Evolutionary conservation across 2,113 vertebrate genomes (phyloP).

Genomic region (Pseudorectes ferrugineus): DNA sequence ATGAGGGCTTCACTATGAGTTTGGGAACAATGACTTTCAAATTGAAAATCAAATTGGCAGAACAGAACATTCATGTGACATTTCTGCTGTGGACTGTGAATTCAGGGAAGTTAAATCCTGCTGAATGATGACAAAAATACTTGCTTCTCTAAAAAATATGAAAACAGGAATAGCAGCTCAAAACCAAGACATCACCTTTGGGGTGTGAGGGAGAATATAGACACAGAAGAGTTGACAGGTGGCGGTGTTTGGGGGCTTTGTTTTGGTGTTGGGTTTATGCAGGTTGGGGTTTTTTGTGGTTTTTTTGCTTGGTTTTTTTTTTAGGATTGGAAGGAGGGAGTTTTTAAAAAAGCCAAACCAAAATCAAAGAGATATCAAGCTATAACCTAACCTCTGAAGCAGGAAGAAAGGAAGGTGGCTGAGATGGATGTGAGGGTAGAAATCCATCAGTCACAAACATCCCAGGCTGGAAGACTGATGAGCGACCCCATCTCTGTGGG

Average conservation of each 20-base stretch:
- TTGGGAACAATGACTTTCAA: not conserved
- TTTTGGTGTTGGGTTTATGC: not conserved
- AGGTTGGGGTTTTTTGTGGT: not conserved
- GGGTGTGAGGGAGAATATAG: not conserved
- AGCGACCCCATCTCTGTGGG: accelerated
- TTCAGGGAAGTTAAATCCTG: not conserved
- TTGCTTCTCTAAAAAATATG: not conserved
- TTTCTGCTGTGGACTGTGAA: not conserved
- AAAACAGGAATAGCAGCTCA: not conserved
- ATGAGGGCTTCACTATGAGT: not conserved
- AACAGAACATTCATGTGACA: not conserved
- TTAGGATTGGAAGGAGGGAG: not conserved
- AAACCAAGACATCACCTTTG: not conserved
- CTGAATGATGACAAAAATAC: not conserved
- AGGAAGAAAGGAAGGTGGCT: not conserved
- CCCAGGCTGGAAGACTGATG: not conserved
- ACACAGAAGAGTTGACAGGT: not conserved
- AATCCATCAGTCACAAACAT: not conserved
- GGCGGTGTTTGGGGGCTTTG: not conserved
- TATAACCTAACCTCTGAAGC: not conserved
- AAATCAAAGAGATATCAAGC: not conserved
- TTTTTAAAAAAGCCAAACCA: not conserved
- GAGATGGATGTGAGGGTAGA: not conserved
- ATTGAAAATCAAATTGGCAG: not conserved
- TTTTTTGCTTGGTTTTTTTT: not conserved